Base-by-base conservation (phyloP, 2,113 vertebrate species). In the Tachuris rubrigastra region DNA sequence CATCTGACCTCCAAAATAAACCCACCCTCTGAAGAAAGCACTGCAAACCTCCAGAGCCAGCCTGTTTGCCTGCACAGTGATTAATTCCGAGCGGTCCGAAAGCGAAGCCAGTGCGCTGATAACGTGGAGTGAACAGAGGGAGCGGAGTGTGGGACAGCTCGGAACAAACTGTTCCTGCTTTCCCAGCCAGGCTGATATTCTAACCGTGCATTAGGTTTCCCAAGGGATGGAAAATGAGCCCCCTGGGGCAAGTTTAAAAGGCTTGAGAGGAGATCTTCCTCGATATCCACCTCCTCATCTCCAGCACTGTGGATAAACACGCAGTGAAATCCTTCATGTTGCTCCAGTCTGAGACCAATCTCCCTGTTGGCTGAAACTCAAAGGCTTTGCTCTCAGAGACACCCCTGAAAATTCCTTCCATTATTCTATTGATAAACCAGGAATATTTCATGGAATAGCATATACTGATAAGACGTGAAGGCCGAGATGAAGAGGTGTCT, bases 11-110 rank as follows among this genome's bases (percentile, higher is more conserved):
- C 49, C 72, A 65, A 68, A 94, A 52, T 35, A 92, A 66, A 84
- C 77, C 87, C 86, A 92, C 71, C 85, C 91, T 86, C 60, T 53
- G 88, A 66, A 93, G 66, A 83, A 84, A 93, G 53, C 76, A 66
- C 44, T 66, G 69, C 69, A 87, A 66, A 66, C 20, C 46, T 86
- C 89, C 11, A 50, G 44, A 78, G 41, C 55, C 82, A 91, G 92
- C 53, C 46, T 79, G 71, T 44, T 85, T 6, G 49, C 63, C 42
- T 94, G 72, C n/a, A 49, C 62, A n/a, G 41, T 71, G 82, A 94
- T 93, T 92, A 25, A 94, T 89, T 68, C 50, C 1, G 52, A 71
- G 84, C 1, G 6, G 25, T 73, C 63, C 44, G 53, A 86, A 81
- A 75, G 25, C 52, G 24, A 85, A 75, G 90, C 67, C 63, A 80